These are phyloP conservation scores for Diaprepes abbreviatus DNA, from an alignment of 2,888 invertebrate genomes.

Conservation along the genomic window DNA sequence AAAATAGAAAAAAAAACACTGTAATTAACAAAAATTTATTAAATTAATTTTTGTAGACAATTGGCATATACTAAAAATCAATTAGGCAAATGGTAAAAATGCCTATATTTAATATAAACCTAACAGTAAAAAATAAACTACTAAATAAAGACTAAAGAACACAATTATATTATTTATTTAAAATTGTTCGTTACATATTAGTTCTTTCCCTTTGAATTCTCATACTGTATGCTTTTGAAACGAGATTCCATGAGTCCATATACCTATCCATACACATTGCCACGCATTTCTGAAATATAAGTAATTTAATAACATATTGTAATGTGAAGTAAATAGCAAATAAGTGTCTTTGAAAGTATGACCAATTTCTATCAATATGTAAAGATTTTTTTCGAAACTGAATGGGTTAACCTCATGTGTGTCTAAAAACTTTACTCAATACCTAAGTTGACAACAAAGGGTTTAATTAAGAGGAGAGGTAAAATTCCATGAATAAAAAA, in stretches of 20 bases:
- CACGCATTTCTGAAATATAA: conserved; percentile 91
- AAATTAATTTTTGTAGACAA: conserved; percentile 4
- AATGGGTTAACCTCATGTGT: no score
- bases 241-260: conserved; percentile 96
- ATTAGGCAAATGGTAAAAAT: conserved; percentile 49
- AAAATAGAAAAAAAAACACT: neutral
- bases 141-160: conserved; percentile 35
- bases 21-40: conserved; percentile 23
- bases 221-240: conserved; percentile 86
- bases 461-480: no score
- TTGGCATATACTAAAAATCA: conserved; percentile 4
- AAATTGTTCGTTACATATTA: conserved; percentile 42
- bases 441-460: no score
- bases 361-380: no score
- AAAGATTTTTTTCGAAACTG: no score
- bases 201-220: conserved; percentile 50
- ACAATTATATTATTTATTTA: conserved; percentile 18
- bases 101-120: conserved; percentile 38
- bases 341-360: no score
- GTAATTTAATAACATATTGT: no score
- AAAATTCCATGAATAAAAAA: no score
- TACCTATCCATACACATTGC: conserved; percentile 99
- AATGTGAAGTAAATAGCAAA: no score
- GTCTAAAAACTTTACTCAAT: no score
- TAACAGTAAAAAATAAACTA: conserved; percentile 28